phyloP scores from a whole-genome alignment of 1,140 invertebrate genomes.

The Meloidogyne hapla region DNA sequence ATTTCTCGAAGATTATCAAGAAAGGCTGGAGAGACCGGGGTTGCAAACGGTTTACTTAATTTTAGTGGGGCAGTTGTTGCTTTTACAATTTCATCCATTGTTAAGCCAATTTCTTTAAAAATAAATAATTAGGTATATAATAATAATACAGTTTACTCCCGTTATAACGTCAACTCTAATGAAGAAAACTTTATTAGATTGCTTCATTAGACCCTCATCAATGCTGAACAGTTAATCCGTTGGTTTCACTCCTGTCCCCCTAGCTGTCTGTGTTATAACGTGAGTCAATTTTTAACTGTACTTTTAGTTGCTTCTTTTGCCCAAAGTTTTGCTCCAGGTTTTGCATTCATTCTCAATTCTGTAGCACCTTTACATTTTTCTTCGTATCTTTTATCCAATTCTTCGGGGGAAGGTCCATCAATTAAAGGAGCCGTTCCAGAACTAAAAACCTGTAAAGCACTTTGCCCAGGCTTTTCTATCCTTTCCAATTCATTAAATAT shows the following conservation, averaged over 20 bases:
- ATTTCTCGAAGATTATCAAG: slow-evolving; percentile 2
- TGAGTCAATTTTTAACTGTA: background rate
- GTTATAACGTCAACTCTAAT: too few species aligned
- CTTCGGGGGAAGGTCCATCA: background rate
- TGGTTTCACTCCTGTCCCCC: too few species aligned
- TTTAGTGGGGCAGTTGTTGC: background rate
- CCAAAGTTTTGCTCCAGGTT: slow-evolving; percentile 1
- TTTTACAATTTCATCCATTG: background rate
- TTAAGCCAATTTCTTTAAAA: background rate
- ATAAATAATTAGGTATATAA: too few species aligned
- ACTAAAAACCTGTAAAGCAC: background rate
- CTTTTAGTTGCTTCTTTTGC: background rate
- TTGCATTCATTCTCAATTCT: background rate
- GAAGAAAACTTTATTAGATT: too few species aligned
- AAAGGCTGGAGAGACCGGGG: background rate
- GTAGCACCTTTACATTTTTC: background rate
- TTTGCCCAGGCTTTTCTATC: background rate
- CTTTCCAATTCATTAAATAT: background rate
- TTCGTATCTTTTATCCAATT: slow-evolving; percentile 6
- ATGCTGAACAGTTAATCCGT: too few species aligned
- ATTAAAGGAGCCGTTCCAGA: background rate
- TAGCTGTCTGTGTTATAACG: too few species aligned
- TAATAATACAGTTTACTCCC: background rate
- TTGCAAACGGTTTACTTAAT: background rate
- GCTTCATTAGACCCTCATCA: too few species aligned